phyloP scores from a whole-genome alignment of 1,140 invertebrate genomes.

The Epicauta chinensis region DNA sequence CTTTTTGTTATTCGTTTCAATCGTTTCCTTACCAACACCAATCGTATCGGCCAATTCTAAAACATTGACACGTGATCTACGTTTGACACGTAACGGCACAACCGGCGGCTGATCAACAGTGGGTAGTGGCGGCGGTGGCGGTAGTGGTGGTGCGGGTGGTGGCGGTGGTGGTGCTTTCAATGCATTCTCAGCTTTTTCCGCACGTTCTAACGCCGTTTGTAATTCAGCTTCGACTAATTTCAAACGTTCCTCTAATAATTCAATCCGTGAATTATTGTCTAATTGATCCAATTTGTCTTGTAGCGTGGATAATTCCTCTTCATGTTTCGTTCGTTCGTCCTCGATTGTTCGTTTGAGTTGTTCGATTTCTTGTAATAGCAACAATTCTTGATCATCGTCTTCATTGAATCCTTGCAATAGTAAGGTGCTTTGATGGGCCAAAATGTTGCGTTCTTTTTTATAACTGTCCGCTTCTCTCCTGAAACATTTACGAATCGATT shows the following conservation, averaged over 20 bases:
- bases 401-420: conserved; percentile 53
- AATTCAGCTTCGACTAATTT: conserved; percentile 61
- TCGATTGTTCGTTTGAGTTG: conserved; percentile 53
- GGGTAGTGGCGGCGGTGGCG: conserved; percentile 42
- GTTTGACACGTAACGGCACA: conserved; percentile 29
- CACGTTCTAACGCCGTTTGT: conserved; percentile 52
- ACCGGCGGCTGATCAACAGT: conserved; percentile 31
- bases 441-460: conserved; percentile 57
- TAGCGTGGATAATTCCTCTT: conserved; percentile 49
- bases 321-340: conserved; percentile 50
- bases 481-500: conserved; percentile 22
- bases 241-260: conserved; percentile 63
- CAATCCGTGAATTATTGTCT: conserved; percentile 58
- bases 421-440: conserved; percentile 60
- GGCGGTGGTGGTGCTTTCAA: conserved; percentile 37
- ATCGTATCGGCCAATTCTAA: conserved; percentile 28
- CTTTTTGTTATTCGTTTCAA: conserved; percentile 4
- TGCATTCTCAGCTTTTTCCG: conserved; percentile 54
- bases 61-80: conserved; percentile 38
- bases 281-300: conserved; percentile 60
- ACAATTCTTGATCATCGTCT: conserved; percentile 46
- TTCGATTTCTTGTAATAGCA: conserved; percentile 57
- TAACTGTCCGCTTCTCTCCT: conserved; percentile 49
- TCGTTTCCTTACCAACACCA: conserved; percentile 19
- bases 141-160: conserved; percentile 39